Base-by-base conservation (phyloP, 2,113 vertebrate species). In the Pavo muticus region DNA sequence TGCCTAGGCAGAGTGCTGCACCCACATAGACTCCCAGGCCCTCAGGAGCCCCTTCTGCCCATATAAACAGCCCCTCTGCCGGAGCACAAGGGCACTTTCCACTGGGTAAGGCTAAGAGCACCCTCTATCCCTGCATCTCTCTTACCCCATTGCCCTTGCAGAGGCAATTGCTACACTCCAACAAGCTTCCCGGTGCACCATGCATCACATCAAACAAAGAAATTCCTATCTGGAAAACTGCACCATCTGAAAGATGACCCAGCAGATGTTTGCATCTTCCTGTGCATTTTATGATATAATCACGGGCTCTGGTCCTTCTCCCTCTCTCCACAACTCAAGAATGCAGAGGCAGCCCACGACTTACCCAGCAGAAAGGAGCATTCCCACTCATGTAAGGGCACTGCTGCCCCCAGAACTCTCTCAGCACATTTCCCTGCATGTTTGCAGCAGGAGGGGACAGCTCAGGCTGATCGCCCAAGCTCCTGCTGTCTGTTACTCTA, bases 401-500 rank as follows among this genome's bases (percentile, higher is more conserved):
- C 37, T 40, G 5, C 16, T 32, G 57, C 44, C n/a, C 64, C 44
- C 39, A 7, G 35, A n/a, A 7, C 45, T 27, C 40, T 68, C 59
- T 21, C 10, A 9, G 52, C 15, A 54, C 40, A 20, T 44, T 52
- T 47, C 90, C 32, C 60, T 16, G 29, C 5, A 9, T 24, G 9
- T 37, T 39, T 82, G 57, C 64, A 91, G 68, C 65, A 74, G 82
- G 37, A 44, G 50, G 76, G 63, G 20, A 72, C 91, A 84, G 37
- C 56, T 87, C 89, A 88, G 30, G 32, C 56, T 59, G 56, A n/a
- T 11, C 2, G 56, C 48, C 94, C 83, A 35, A 3, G 67, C 90
- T 44, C 73, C 91, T 84, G 95, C 91, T 93, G 90, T 54, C 89
- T 69, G 65, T 15, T 73, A 47, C 52, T 93, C 13, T 61, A 74